phyloP scores from a whole-genome alignment of 2,888 invertebrate species.

The Tiliacea aurago region DNA sequence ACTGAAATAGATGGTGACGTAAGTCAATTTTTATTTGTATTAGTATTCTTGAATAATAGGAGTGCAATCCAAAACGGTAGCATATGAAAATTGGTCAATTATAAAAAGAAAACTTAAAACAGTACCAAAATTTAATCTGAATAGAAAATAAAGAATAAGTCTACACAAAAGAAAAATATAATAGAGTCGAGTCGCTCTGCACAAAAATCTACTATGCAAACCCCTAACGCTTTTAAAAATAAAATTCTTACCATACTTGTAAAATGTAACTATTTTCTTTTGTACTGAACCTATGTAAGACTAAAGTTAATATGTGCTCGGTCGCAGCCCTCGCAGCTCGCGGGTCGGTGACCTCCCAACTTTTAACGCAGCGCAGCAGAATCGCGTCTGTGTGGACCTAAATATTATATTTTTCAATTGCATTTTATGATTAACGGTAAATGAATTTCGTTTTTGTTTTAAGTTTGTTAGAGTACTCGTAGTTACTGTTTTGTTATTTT shows the following conservation, averaged over 20 bases:
- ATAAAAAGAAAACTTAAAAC: background rate
- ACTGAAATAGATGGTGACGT: background rate
- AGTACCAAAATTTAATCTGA: constrained; percentile 1
- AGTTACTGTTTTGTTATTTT: background rate
- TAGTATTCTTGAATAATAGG: no score
- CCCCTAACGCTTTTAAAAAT: constrained; percentile 8
- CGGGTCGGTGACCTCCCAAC: constrained; percentile 46
- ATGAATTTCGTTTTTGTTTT: constrained; percentile 29
- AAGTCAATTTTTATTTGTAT: no score
- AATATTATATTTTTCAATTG: constrained; percentile 56
- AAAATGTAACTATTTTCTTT: constrained; percentile 37
- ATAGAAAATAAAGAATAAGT: background rate
- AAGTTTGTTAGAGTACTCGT: background rate
- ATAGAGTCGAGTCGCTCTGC: background rate
- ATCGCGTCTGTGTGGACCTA: constrained; percentile 38
- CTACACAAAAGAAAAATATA: constrained; percentile 11
- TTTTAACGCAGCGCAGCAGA: constrained; percentile 32
- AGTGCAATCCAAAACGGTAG: background rate
- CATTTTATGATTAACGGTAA: constrained; percentile 39
- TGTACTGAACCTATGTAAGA: constrained; percentile 52
- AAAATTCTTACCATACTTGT: constrained; percentile 37
- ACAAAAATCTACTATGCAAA: constrained; percentile 7
- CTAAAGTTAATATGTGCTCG: constrained; percentile 53
- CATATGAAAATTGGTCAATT: background rate
- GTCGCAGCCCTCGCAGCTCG: background rate